Base-by-base conservation (phyloP, 2,113 vertebrate species). In the Trematomus loennbergii region DNA sequence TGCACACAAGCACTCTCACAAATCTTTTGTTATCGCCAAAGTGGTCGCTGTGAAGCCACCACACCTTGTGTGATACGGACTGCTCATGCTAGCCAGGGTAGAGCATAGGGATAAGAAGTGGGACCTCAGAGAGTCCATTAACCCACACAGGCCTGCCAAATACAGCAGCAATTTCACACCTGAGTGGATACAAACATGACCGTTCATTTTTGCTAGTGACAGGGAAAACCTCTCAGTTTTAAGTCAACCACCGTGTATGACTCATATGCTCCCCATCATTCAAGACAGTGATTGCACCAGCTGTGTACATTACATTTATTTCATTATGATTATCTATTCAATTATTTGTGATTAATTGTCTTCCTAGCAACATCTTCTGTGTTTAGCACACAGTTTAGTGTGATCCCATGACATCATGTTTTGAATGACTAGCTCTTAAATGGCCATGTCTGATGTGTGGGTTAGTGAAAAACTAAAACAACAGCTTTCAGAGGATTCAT, bases 81-180 rank as follows among this genome's bases (percentile, higher is more conserved):
- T 9, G 69, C 62, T 78, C 60, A 1, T 2, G 53, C 52, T 58
- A 81, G 75, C 72, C 65, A 49, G 60, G 45, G 33, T 10, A 52
- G 85, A 48, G 55, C 65, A 45, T 46, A 46, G 75, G 76, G 75
- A 89, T 18, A 66, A 73, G 65, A 88, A 82, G 64, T 49, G 29
- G 66, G 64, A 66, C 82, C 85, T 66, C 63, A 43, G 86, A 92
- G 88, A 90, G 90, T 89, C 81, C 91, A 90, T 93, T 92, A 94
- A 92, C 90, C 89, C 57, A 40, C 75, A 43, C 86, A 69, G 59
- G 87, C 90, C 86, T 91, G 85, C 89, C 93, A 93, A 92, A 93
- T 88, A 85, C 91, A 91, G 88, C 90, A 87, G 91, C 88, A 95
- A 94, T 94, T 94, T 93, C 92, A 92, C 89, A 93, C 90, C 91